Conservation (phyloP, 2,113 vertebrate species). For the Tachuris rubrigastra region DNA sequence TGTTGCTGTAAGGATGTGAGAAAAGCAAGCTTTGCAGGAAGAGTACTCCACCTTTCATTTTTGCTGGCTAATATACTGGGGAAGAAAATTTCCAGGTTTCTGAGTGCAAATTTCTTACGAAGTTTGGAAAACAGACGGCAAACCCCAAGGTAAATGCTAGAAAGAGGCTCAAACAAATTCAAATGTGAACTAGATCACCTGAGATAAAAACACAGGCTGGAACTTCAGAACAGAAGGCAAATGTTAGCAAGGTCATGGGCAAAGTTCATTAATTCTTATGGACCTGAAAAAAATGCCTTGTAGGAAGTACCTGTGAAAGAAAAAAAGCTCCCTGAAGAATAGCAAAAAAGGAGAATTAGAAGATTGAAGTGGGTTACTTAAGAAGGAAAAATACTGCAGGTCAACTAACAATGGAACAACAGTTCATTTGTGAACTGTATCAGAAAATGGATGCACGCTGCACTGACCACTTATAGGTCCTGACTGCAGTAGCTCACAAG, state of each 20-base stretch:
- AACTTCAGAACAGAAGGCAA: background rate
- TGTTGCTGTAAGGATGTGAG: background rate
- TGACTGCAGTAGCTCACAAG: background rate
- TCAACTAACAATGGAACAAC: background rate
- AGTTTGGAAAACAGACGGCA: background rate
- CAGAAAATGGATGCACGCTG: rapidly evolving
- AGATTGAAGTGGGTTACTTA: background rate
- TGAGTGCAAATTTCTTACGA: background rate
- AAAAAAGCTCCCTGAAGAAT: background rate
- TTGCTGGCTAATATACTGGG: background rate
- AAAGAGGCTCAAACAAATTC: background rate
- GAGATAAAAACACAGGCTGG: background rate
- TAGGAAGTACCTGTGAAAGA: background rate
- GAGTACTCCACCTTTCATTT: background rate
- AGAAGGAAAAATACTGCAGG: background rate
- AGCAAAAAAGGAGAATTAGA: background rate
- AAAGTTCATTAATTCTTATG: background rate
- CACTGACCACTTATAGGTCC: background rate
- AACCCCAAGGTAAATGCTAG: background rate
- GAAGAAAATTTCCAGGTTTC: background rate
- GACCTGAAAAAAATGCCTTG: background rate
- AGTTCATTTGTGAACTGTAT: background rate
- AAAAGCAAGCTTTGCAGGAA: background rate
- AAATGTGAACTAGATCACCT: background rate
- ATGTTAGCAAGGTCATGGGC: background rate